Percentiles rank a stretch among this genome's conserved stretches.
These are phyloP conservation scores for Phortica magna DNA, from an alignment of 2,888 invertebrate genomes.

Conservation along the genomic window DNA sequence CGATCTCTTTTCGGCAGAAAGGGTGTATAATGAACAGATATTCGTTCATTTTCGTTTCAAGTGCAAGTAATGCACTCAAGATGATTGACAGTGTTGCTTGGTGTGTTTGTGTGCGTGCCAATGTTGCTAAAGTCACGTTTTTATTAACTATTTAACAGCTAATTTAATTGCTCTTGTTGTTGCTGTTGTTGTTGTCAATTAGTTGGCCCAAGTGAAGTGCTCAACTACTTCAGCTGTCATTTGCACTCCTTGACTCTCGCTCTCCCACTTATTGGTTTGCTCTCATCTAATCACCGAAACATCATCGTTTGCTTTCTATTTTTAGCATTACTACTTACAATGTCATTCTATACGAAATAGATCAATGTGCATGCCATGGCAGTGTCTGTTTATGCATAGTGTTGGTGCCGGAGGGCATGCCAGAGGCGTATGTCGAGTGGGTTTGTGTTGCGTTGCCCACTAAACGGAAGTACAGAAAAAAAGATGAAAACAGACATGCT, in stretches of 20 bases:
- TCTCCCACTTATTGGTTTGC: too few species aligned
- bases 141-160: background rate
- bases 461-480: background rate
- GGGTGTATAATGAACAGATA: background rate
- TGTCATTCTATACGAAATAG: too few species aligned
- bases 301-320: background rate
- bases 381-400: too few species aligned
- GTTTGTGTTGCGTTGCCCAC: background rate
- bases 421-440: background rate
- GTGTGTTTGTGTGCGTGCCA: too few species aligned
- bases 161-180: slow-evolving; percentile 11
- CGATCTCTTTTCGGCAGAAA: background rate
- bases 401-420: too few species aligned
- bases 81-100: background rate
- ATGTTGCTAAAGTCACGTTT: too few species aligned
- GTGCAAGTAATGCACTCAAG: background rate
- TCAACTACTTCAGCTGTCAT: background rate
- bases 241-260: background rate
- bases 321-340: background rate
- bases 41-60: slow-evolving; percentile 13
- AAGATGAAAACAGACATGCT: background rate
- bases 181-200: background rate
- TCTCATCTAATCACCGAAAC: background rate
- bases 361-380: too few species aligned
- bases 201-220: background rate